These are phyloP conservation scores for Polymixis lichenea DNA, from an alignment of 2,888 invertebrate genomes.

Conservation along the genomic window DNA sequence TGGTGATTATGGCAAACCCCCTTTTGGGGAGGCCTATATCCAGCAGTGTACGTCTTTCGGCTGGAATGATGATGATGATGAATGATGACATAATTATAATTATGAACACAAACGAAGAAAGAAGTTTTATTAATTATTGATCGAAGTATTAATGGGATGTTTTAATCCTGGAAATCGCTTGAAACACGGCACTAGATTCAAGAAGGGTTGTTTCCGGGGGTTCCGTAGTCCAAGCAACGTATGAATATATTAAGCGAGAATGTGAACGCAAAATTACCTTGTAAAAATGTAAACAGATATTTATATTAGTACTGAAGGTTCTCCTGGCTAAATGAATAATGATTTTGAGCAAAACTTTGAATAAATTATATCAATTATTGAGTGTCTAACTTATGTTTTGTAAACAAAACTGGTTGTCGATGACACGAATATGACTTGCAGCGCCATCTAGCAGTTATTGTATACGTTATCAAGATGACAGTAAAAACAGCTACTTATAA, in stretches of 20 bases:
- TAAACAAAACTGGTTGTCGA: background rate
- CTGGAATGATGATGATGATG: too few relatives aligned
- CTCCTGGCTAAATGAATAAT: background rate
- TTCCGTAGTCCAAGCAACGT: too few relatives aligned
- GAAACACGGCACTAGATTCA: background rate
- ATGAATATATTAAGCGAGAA: background rate
- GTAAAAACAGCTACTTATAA: background rate
- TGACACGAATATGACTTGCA: background rate
- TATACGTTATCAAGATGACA: background rate
- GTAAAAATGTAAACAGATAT: background rate
- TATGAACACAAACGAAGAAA: too few relatives aligned
- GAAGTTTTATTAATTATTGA: too few relatives aligned
- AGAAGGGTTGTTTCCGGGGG: too few relatives aligned
- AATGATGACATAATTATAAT: too few relatives aligned
- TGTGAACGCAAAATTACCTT: background rate
- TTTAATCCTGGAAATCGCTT: background rate
- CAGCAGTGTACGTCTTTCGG: too few relatives aligned
- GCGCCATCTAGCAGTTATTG: slow-evolving; percentile 21
- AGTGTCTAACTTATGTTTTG: too few relatives aligned
- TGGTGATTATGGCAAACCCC: too few relatives aligned
- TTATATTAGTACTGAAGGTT: background rate
- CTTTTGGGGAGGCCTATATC: too few relatives aligned
- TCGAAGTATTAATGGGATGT: too few relatives aligned
- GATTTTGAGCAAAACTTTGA: background rate
- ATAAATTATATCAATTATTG: too few relatives aligned